Base-by-base conservation (phyloP, 30 jellyfish, hydroid and myxozoan species). In the Pseudorhiza aurosa region DNA sequence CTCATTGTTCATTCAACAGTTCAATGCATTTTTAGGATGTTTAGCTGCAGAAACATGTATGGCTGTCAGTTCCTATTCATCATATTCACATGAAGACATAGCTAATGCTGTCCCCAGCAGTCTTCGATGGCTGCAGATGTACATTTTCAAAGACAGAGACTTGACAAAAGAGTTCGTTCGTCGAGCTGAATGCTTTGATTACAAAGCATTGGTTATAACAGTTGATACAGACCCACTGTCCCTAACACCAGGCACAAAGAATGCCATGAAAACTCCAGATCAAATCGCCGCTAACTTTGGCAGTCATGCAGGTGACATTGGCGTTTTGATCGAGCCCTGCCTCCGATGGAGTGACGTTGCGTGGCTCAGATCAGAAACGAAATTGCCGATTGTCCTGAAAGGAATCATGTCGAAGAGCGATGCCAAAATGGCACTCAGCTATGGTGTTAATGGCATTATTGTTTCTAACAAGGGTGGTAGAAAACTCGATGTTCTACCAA, bases 391-490 rank as follows among this genome's bases (percentile, higher is more conserved):
- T 31, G 83, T 84, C n/a, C 40, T 91, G 75, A 91, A 91, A 50
- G 96, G 98, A 10, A 76, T 90, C 65, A 17, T 90, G 58, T 83
- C 97, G 55, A 63, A 42, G 2, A 82, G 58, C 30, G 96, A 90
- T 68, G 97, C 96, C 35, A 47, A 12, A 31, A 71, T 45, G 75
- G 95, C 96, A 22, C 81, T 78, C 29, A 63, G 69, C 72, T 44
- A 85, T 79, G 96, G 91, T 28, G 90, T 85, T 25, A 77, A 91
- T n/a, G 98, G 96, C 21, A 85, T 91, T 62, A 32, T 91, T 19
- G 90, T 91, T 30, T 91, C 98, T 7, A 91, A 91, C 68, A 90
- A 83, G 44, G 98, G 98, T 39, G 98, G 98, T 1, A 77, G 98
- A 44, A 94, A 91, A 36, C 46, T 91, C 29, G 98, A 91, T 73